Conservation (phyloP, 2,113 vertebrate species). For the Girardinichthys multiradiatus region DNA sequence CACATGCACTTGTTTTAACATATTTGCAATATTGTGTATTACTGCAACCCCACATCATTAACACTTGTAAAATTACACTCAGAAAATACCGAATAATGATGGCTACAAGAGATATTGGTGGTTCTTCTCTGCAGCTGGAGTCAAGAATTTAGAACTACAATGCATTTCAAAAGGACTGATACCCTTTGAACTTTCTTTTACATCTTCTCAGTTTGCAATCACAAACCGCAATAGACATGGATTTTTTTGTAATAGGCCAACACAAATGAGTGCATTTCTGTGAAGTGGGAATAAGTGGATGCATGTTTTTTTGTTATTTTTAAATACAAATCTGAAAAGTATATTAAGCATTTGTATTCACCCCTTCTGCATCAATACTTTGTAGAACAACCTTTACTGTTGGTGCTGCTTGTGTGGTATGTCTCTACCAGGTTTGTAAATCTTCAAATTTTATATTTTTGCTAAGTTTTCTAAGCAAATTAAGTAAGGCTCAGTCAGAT, state of each 20-base stretch:
- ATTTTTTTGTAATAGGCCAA: background rate
- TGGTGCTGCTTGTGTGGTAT: background rate
- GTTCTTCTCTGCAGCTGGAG: constrained; percentile 39
- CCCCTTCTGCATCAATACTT: background rate
- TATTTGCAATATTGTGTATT: constrained; percentile 15
- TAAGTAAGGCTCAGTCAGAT: background rate
- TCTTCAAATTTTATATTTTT: background rate
- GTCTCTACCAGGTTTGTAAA: no score
- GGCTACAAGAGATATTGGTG: constrained; percentile 42
- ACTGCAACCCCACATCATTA: constrained; percentile 17
- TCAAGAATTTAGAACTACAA: background rate
- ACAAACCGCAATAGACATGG: background rate
- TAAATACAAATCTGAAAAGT: background rate
- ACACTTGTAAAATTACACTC: constrained; percentile 23
- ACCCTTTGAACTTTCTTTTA: background rate
- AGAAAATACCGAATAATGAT: constrained; percentile 14
- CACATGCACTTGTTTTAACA: constrained; percentile 1
- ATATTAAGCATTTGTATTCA: background rate
- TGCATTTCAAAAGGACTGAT: background rate
- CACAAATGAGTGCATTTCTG: background rate
- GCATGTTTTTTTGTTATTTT: no score
- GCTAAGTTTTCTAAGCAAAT: background rate
- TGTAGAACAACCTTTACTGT: background rate
- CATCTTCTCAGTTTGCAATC: background rate
- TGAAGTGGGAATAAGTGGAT: background rate